These are phyloP conservation scores for Isaurus tuberculatus DNA, from an alignment of 92 coral and sea anemone species.

Conservation along the genomic window DNA sequence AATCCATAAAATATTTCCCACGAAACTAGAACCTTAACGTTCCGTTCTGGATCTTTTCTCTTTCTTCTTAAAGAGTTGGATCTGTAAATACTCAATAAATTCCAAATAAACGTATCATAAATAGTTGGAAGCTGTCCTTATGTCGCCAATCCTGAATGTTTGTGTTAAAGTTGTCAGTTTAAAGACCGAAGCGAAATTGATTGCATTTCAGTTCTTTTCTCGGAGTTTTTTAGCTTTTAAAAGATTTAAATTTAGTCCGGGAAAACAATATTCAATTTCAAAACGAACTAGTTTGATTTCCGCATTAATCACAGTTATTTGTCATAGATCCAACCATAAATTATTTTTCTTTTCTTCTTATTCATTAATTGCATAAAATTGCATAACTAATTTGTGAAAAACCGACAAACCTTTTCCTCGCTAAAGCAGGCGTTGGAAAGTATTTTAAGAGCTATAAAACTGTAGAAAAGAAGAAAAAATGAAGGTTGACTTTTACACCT, in stretches of 20 bases:
- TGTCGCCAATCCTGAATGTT: not conserved
- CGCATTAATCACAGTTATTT: not conserved
- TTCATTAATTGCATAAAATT: not conserved
- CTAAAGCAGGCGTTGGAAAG: not conserved
- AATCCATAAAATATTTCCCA: not conserved
- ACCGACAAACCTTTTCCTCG: not conserved
- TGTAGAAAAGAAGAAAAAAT: not conserved
- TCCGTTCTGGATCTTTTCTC: not conserved
- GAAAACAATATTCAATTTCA: not conserved
- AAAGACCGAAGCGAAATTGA: not conserved
- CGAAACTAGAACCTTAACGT: not conserved
- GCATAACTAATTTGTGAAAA: not conserved
- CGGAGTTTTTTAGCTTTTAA: not conserved
- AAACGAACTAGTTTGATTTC: constrained; percentile 7
- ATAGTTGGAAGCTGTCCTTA: not conserved
- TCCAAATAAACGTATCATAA: not conserved
- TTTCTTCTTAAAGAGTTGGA: not conserved
- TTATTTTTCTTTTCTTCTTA: not conserved
- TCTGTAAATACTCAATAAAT: not conserved
- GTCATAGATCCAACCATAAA: not conserved
- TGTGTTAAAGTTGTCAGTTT: not conserved
- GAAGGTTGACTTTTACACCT: not conserved
- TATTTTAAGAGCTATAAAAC: not conserved
- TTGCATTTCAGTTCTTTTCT: not conserved
- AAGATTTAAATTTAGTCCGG: not conserved